These are phyloP conservation scores for Zaprionus lineosus DNA, from an alignment of 2,888 invertebrate genomes.

Conservation along the genomic window DNA sequence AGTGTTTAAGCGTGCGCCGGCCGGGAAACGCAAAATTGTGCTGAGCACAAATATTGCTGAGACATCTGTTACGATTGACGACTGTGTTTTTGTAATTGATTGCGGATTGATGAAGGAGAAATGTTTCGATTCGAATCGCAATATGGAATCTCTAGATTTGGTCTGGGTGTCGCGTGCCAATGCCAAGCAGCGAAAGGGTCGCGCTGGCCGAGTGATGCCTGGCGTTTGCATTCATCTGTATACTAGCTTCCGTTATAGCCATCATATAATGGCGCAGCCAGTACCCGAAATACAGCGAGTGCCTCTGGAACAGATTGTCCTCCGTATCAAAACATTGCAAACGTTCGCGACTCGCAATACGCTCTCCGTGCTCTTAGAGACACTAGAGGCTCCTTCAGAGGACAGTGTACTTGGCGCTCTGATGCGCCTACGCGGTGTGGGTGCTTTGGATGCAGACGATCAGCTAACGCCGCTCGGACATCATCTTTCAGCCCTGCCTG, in stretches of 20 bases:
- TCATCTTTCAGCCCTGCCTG: slow-evolving; percentile 93
- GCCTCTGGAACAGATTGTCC: slow-evolving; percentile 91
- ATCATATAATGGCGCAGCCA: slow-evolving; percentile 88
- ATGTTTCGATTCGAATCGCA: slow-evolving; percentile 86
- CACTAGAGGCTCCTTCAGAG: slow-evolving; percentile 89
- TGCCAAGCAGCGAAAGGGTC: slow-evolving; percentile 93
- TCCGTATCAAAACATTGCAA: slow-evolving; percentile 88
- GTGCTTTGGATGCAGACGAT: slow-evolving; percentile 89
- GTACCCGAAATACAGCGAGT: slow-evolving; percentile 95
- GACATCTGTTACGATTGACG: slow-evolving; percentile 97
- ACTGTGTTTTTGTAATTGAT: slow-evolving; percentile 97
- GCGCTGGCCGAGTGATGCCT: slow-evolving; percentile 95
- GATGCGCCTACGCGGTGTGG: slow-evolving; percentile 88
- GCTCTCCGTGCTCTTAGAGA: slow-evolving; percentile 83
- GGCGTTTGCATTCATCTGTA: slow-evolving; percentile 93
- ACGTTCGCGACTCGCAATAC: slow-evolving; percentile 77
- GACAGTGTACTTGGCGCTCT: slow-evolving; percentile 88
- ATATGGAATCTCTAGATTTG: slow-evolving; percentile 93
- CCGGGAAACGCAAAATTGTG: slow-evolving; percentile 92
- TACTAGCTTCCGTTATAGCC: slow-evolving; percentile 87
- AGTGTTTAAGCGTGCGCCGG: slow-evolving; percentile 88
- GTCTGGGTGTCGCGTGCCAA: slow-evolving; percentile 96
- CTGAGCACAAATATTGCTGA: slow-evolving; percentile 97
- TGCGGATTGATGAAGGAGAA: slow-evolving; percentile 96
- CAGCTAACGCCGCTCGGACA: slow-evolving; percentile 92